Evolutionary conservation across 2,888 invertebrate genomes (phyloP), one percentile per base, ranked within the genome.

Genomic region (Elgonia sp.): DNA sequence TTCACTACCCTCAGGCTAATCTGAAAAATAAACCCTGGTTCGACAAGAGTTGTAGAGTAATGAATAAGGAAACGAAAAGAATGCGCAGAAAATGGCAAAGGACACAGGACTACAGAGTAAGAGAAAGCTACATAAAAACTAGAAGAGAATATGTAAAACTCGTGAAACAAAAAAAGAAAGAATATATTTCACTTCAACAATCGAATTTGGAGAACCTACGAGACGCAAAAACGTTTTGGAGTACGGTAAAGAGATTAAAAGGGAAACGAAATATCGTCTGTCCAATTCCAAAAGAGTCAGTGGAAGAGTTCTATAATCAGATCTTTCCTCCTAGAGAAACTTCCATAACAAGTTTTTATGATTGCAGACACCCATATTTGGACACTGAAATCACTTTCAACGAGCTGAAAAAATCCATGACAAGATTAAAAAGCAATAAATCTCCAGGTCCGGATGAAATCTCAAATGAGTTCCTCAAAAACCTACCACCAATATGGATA

Each of bases 361-460:
- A 73, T 21, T 60, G 73, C 50, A 73, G 73, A 60, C 73, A 73
- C 18, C 60, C 73, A 4, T 18, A 16, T 0, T 20, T 60, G 18
- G 73, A 73, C n/a, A 8, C 1, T 14, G 42, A 42, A 7, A 60
- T 73, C 1, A 53, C 53, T 0, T 53, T 12, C n/a, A 7, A 37
- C 0, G 73, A 73, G 42, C 8, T 60, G 9, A 20, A 0, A 0
- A 73, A 21, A 60, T 12, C 16, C 8, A 2, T 73, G 0, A 21
- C 7, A 10, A 29, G 12, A 9, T 12, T 84, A 6, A 90, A 89
- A 77, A 21, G 21, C 3, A 76, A 73, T 20, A 90, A 90, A 84
- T 55, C 89, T 0, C 88, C 90, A n/a, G 53, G 53, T n/a, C 89
- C 87, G 18, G 91, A 89, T 57, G 73, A 70, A 21, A 83, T 91